A percentile compares a stretch with the other conserved stretches of the same genome.
Conservation (phyloP, 2,888 invertebrate genomes). For the Plagiodera versicolora region DNA sequence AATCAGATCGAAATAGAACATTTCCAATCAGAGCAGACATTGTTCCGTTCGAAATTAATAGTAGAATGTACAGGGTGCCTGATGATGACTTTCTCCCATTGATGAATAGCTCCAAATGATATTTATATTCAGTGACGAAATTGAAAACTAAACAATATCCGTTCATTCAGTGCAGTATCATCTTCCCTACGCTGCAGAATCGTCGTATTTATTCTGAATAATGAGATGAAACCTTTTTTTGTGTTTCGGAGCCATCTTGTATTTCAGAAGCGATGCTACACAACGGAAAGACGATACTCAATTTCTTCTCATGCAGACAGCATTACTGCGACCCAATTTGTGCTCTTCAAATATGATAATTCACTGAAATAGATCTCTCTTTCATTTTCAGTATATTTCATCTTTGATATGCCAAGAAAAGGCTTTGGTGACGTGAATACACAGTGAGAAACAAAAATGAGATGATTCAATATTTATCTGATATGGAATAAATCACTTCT, state of each 20-base stretch:
- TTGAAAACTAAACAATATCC: too few species aligned
- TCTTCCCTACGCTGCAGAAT: neutral
- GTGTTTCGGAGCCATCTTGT: neutral
- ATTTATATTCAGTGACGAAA: too few species aligned
- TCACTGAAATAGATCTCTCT: constrained; percentile 3
- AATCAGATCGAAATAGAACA: too few species aligned
- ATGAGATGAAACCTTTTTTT: neutral
- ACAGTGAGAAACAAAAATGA: too few species aligned
- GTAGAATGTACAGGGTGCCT: too few species aligned
- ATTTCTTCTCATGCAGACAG: constrained; percentile 3
- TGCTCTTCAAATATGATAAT: constrained; percentile 8
- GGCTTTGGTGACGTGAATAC: constrained; percentile 26
- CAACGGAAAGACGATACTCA: neutral
- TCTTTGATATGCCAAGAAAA: constrained; percentile 27
- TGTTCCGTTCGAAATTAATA: too few species aligned
- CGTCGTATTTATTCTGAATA: neutral
- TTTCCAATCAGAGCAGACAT: too few species aligned
- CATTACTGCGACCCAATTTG: constrained; percentile 15
- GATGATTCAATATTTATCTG: too few species aligned
- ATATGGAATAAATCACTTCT: too few species aligned
- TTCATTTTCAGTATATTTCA: constrained; percentile 23
- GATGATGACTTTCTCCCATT: too few species aligned
- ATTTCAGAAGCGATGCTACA: neutral
- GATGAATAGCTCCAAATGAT: too few species aligned
- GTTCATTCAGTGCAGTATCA: neutral